phyloP scores from a whole-genome alignment of 2,113 vertebrate genomes.

The Neotragus moschatus region DNA sequence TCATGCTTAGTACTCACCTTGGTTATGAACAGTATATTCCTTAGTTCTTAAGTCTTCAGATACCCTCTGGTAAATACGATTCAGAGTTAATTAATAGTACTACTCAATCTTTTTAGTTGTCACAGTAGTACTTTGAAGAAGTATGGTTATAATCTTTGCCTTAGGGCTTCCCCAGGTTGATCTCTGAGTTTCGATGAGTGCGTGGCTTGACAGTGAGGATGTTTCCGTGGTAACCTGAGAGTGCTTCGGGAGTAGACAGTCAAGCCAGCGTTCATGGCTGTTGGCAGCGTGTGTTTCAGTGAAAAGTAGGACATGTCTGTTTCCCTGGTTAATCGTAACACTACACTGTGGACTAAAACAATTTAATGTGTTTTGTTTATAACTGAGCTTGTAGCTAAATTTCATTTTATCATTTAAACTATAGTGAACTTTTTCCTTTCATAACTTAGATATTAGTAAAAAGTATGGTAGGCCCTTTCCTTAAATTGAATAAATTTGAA shows the following conservation, averaged over 20 bases:
- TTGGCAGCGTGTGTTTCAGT: background rate
- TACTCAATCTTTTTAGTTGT: background rate
- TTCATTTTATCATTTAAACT: background rate
- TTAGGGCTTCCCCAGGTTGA: background rate
- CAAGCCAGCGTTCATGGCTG: background rate
- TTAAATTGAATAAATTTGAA: background rate
- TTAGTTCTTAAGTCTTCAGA: background rate
- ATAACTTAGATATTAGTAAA: background rate
- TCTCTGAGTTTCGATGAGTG: background rate
- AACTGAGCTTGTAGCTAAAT: background rate
- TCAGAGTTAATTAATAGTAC: conserved; percentile 18
- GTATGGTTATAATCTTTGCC: conserved; percentile 38
- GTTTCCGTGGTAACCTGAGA: conserved; percentile 50
- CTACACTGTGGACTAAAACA: background rate
- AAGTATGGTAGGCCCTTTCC: background rate
- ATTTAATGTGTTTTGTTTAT: background rate
- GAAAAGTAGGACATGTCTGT: background rate
- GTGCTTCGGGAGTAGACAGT: background rate
- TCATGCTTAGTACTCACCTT: background rate
- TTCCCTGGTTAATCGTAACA: background rate
- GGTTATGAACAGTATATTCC: background rate
- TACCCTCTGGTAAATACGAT: background rate
- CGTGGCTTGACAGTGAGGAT: background rate
- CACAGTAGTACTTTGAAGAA: conserved; percentile 47
- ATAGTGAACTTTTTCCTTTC: background rate